phyloP scores from a whole-genome alignment of 2,888 invertebrate genomes.

The Eudasyphora cyanicolor region DNA sequence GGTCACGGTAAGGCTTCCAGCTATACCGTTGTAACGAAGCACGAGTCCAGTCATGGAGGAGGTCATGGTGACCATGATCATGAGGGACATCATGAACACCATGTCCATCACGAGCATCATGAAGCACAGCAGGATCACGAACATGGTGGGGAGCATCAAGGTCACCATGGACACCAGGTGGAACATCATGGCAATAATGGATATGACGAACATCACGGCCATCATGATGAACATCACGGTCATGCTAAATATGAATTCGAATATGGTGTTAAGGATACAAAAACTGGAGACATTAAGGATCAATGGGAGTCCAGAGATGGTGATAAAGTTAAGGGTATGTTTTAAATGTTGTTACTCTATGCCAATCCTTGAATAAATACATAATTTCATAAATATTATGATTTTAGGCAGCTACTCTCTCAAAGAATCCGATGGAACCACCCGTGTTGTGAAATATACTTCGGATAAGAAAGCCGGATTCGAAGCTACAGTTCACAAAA shows the following conservation, averaged over 20 bases:
- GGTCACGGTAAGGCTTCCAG: neutral
- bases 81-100: neutral
- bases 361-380: no score
- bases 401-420: neutral
- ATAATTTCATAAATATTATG: neutral
- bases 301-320: conserved; percentile 80
- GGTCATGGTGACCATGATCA: neutral
- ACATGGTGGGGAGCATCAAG: neutral
- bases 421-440: conserved; percentile 8
- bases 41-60: neutral
- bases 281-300: conserved; percentile 79
- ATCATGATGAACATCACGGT: conserved; percentile 68
- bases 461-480: conserved; percentile 10
- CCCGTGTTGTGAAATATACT: conserved; percentile 4
- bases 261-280: conserved; percentile 78
- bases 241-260: conserved; percentile 78
- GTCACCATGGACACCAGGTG: neutral
- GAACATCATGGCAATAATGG: neutral
- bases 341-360: neutral
- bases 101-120: neutral
- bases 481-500: neutral
- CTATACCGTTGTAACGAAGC: conserved; percentile 4
- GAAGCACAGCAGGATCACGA: neutral
- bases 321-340: conserved; percentile 75
- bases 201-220: neutral